Base-by-base conservation (phyloP, 2,888 invertebrate species). In the Pristionchus fissidentatus region DNA sequence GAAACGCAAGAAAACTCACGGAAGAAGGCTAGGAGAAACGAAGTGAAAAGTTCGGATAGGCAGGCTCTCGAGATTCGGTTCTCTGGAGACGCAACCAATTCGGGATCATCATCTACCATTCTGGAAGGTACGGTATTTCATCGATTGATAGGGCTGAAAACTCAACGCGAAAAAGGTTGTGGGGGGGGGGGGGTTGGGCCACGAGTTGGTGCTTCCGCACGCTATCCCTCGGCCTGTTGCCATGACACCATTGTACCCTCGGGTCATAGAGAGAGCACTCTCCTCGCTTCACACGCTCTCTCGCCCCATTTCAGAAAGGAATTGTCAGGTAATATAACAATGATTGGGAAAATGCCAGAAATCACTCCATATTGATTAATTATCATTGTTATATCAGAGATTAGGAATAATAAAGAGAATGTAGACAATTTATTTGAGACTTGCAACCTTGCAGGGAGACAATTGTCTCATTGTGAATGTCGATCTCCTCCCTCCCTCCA, bases 191-290 rank as follows among this genome's bases (percentile, higher is more conserved):
- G 60, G 32, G 15, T 10, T 29, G 32, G 32, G 32, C 57, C n/a
- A 57, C 26, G 26, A 57, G 57, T 57, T 10, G 26, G 57, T 60
- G 29, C 4, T 29, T 29, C 10, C 13, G 0, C 32, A 32, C 4
- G 52, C 15, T 5, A 52, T 52, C 52, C 52, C 52, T 52, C 52
- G 3, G 3, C 52, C 70, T 70, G 70, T 70, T 70, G 70, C 70
- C 70, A 70, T 70, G 70, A 70, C 70, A 70, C 70, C 41, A 70
- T 70, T 70, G 70, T 70, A 41, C n/a, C n/a, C 38, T 38, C 15
- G 66, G n/a, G n/a, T n/a, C n/a, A n/a, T n/a, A n/a, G n/a, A 22
- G 66, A 70, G 70, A 32, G 70, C 10, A 38, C 19, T 7, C 35
- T 3, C 35, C 19, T 62, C n/a, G 1, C 70, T 7, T 4, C 26